A percentile compares a stretch with the other conserved stretches of the same genome.
Evolutionary conservation across 2,888 invertebrate species (phyloP).

Genomic region (Limnephilus marmoratus): DNA sequence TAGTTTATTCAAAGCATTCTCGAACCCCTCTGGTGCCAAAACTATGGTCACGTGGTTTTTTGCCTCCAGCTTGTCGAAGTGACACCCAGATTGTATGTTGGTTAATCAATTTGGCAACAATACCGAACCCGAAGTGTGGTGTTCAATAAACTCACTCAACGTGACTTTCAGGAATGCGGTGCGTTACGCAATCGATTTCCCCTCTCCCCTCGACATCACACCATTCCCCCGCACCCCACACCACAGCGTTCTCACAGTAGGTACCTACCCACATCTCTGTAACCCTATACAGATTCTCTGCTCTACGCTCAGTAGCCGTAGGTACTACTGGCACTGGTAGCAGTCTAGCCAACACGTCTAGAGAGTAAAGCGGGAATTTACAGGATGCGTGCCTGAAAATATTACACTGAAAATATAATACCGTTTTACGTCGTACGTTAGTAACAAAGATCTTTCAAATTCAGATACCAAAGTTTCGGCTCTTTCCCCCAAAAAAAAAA

Average conservation of each 20-base stretch:
- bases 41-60: too few relatives aligned
- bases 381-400: background rate
- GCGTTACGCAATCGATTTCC: conserved; percentile 53
- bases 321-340: background rate
- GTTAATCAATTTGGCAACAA: too few relatives aligned
- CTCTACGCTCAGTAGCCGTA: background rate
- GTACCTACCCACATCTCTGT: too few relatives aligned
- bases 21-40: too few relatives aligned
- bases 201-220: too few relatives aligned
- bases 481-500: background rate
- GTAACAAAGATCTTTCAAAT: background rate
- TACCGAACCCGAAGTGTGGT: background rate
- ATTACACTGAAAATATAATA: background rate
- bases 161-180: background rate
- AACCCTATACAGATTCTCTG: background rate
- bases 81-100: too few relatives aligned
- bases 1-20: too few relatives aligned
- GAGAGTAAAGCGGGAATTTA: background rate
- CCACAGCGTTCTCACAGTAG: too few relatives aligned
- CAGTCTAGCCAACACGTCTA: background rate
- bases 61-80: too few relatives aligned
- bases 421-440: too few relatives aligned
- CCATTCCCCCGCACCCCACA: background rate
- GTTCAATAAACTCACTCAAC: background rate
- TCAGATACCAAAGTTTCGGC: background rate